Evolutionary conservation across 1,140 invertebrate genomes (phyloP).

Genomic region (Cylas formicarius): DNA sequence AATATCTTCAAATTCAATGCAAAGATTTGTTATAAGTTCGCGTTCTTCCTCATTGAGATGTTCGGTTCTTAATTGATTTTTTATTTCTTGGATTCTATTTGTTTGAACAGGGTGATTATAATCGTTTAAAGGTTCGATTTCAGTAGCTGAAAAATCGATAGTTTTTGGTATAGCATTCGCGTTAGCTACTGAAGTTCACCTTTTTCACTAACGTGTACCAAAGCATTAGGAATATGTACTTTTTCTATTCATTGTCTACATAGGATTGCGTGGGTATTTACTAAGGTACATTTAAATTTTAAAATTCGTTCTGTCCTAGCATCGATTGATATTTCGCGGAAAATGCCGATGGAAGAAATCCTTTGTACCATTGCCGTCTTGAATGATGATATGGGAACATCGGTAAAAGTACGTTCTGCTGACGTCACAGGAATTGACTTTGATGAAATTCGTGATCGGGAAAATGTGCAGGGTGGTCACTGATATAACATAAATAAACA

Average conservation of each 20-base stretch:
- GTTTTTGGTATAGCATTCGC: too few species aligned
- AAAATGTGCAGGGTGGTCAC: too few species aligned
- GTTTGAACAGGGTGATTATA: background rate
- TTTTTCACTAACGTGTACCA: slow-evolving; percentile 1
- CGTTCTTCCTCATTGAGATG: slow-evolving; percentile 10
- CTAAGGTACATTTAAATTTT: slow-evolving; percentile 4
- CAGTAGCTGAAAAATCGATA: too few species aligned
- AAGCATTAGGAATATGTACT: slow-evolving; percentile 1
- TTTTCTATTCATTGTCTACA: slow-evolving; percentile 8
- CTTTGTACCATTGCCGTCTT: too few species aligned
- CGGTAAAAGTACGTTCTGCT: too few species aligned
- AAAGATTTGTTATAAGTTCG: slow-evolving; percentile 6
- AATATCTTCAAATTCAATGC: slow-evolving; percentile 2
- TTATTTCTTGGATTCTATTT: background rate
- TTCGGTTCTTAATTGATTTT: slow-evolving; percentile 2
- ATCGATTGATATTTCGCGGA: slow-evolving; percentile 15
- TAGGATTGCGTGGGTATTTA: slow-evolving; percentile 8
- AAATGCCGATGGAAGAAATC: too few species aligned
- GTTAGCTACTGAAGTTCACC: background rate
- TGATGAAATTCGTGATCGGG: too few species aligned
- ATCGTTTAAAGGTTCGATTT: background rate
- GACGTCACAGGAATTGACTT: too few species aligned
- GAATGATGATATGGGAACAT: too few species aligned
- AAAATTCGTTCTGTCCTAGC: slow-evolving; percentile 11
- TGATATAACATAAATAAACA: too few species aligned